Conservation (phyloP, 2,113 vertebrate species). For the Phycodurus eques region DNA sequence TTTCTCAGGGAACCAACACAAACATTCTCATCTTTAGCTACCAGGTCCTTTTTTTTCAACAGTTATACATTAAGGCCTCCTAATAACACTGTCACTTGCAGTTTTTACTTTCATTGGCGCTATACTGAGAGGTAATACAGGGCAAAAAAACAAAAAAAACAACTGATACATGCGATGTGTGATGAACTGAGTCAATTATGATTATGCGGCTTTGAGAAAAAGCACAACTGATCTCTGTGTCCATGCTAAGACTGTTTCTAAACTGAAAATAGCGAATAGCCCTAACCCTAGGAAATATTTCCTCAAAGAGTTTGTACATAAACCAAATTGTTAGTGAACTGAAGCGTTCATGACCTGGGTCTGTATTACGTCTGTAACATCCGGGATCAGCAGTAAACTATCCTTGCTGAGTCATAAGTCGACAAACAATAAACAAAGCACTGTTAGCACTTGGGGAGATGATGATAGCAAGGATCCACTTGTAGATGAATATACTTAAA, state of each 20-base stretch:
- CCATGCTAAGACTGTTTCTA: neutral
- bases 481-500: neutral
- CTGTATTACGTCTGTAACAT: neutral
- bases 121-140: too few relatives aligned
- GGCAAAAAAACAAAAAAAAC: too few relatives aligned
- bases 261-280: neutral
- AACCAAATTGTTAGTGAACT: neutral
- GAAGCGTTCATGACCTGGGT: neutral
- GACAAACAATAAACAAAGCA: neutral
- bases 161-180: too few relatives aligned
- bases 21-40: too few relatives aligned
- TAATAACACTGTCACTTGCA: too few relatives aligned
- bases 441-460: neutral
- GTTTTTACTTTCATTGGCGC: too few relatives aligned
- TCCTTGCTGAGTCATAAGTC: too few relatives aligned
- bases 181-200: too few relatives aligned
- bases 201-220: neutral
- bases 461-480: neutral
- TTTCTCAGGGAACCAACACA: too few relatives aligned
- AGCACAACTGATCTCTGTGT: neutral
- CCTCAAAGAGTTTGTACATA: neutral
- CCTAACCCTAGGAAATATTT: neutral
- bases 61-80: too few relatives aligned
- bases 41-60: too few relatives aligned
- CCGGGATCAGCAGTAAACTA: neutral